These are phyloP conservation scores for Athalia circularis DNA, from an alignment of 2,888 invertebrate species.

Conservation along the genomic window DNA sequence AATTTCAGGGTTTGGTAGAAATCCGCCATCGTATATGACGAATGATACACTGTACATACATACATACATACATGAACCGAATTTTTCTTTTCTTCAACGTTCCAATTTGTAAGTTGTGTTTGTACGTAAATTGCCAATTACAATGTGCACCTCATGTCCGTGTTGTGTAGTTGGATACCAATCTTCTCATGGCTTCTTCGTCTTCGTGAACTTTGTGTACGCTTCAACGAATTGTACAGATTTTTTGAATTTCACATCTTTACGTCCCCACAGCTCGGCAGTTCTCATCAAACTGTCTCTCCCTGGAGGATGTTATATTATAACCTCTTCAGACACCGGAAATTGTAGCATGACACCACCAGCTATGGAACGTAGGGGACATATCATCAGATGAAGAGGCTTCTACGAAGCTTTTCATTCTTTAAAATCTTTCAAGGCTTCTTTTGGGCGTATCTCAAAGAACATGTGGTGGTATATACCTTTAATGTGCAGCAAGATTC, in stretches of 20 bases:
- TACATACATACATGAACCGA: background rate
- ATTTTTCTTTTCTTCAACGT: too few relatives aligned
- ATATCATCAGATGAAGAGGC: background rate
- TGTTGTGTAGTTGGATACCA: too few relatives aligned
- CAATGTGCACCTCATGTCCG: too few relatives aligned
- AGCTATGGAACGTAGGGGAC: conserved; percentile 12
- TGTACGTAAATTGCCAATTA: too few relatives aligned
- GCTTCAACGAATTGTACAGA: too few relatives aligned
- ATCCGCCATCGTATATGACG: too few relatives aligned
- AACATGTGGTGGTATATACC: background rate
- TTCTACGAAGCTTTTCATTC: conserved; percentile 2
- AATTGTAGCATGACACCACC: conserved; percentile 37
- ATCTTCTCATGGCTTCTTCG: too few relatives aligned
- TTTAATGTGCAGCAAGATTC: background rate
- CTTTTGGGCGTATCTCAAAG: conserved; percentile 15
- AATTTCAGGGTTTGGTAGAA: too few relatives aligned
- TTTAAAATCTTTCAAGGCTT: background rate
- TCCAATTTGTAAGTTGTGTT: too few relatives aligned
- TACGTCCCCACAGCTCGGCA: background rate
- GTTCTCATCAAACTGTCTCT: conserved; percentile 21
- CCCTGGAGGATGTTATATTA: conserved; percentile 7
- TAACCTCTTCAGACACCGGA: conserved; percentile 6
- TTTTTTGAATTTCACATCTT: background rate
- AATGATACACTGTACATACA: background rate
- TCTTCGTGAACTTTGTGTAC: too few relatives aligned